phyloP scores from a whole-genome alignment of 2,888 invertebrate genomes.

The Chrysolina americana region DNA sequence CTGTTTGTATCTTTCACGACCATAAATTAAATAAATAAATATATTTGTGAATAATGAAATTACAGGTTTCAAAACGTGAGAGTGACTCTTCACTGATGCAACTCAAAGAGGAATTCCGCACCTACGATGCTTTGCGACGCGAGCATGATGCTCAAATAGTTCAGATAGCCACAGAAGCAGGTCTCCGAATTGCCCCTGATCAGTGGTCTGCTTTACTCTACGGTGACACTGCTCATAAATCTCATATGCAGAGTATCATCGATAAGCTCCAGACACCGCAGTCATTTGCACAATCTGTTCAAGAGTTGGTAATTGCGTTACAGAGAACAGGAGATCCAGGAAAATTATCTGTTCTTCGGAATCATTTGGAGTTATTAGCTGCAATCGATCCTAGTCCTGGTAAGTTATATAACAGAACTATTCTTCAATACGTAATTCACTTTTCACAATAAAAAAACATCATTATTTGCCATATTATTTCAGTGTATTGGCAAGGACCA shows the following conservation, averaged over 20 bases:
- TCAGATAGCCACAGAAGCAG: slow-evolving; percentile 97
- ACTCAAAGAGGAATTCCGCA: slow-evolving; percentile 95
- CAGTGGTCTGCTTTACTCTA: slow-evolving; percentile 98
- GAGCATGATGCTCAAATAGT: slow-evolving; percentile 99
- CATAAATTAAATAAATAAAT: background rate
- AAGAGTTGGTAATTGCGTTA: slow-evolving; percentile 90
- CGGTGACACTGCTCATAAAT: slow-evolving; percentile 95
- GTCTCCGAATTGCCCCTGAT: slow-evolving; percentile 96
- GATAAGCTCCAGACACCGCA: slow-evolving; percentile 95
- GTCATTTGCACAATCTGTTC: slow-evolving; percentile 91
- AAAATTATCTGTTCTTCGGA: slow-evolving; percentile 82
- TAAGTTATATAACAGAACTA: slow-evolving; percentile 60
- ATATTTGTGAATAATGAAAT: background rate
- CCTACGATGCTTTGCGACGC: slow-evolving; percentile 91
- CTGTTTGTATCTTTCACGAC: too few relatives aligned
- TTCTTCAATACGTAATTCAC: background rate
- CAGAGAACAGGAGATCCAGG: slow-evolving; percentile 92
- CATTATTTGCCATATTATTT: too few relatives aligned
- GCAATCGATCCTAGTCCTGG: slow-evolving; percentile 89
- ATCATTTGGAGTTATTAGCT: slow-evolving; percentile 87
- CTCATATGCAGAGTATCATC: slow-evolving; percentile 96
- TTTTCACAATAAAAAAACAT: too few relatives aligned
- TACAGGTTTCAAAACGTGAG: slow-evolving; percentile 92
- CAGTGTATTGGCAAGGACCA: too few relatives aligned
- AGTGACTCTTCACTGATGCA: slow-evolving; percentile 99